Evolutionary conservation across 2,888 invertebrate genomes (phyloP).

Genomic region (Hybos culiciformis): DNA sequence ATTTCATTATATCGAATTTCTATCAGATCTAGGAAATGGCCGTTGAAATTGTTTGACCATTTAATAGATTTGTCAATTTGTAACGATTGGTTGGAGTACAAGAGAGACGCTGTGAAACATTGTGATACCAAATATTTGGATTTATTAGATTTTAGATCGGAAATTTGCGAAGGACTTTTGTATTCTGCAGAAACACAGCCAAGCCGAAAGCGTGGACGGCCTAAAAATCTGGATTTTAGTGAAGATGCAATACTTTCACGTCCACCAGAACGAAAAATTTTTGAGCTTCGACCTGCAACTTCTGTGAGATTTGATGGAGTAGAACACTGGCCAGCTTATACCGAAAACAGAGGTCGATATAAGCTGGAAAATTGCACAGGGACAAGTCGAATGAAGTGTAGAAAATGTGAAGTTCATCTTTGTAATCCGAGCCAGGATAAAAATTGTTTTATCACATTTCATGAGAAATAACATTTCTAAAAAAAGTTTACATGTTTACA

Average conservation of each 20-base stretch:
- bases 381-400: not conserved
- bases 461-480: too few species aligned
- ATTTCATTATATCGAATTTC: not conserved
- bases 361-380: not conserved
- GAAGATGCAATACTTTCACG: too few species aligned
- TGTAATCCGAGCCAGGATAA: not conserved
- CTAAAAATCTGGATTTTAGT: too few species aligned
- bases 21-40: not conserved
- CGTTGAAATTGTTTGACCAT: not conserved
- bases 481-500: too few species aligned
- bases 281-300: too few species aligned
- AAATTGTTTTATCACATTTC: not conserved
- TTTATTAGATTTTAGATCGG: too few species aligned
- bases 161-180: too few species aligned
- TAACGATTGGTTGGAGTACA: not conserved
- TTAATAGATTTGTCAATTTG: too few species aligned
- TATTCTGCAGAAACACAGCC: too few species aligned
- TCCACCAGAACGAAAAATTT: too few species aligned
- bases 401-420: not conserved
- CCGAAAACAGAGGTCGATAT: not conserved
- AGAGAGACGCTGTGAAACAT: not conserved
- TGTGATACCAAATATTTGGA: not conserved
- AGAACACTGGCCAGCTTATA: not conserved
- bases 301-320: too few species aligned
- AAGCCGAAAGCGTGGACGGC: too few species aligned